phyloP scores from a whole-genome alignment of 2,797 vertebrate species.

The Sebastes taczanowskii region DNA sequence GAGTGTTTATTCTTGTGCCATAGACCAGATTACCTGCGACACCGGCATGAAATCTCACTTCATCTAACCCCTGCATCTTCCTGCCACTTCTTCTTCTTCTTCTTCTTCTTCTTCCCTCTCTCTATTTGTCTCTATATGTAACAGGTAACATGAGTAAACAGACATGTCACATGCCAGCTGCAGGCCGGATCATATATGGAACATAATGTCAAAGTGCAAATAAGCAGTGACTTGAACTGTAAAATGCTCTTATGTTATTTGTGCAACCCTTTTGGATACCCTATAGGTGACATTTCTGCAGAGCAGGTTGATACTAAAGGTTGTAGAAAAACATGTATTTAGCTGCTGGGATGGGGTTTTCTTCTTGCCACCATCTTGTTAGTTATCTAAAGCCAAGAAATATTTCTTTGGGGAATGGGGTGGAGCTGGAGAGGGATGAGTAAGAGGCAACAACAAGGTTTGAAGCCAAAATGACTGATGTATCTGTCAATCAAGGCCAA shows the following conservation, averaged over 20 bases:
- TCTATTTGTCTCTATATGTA: background rate
- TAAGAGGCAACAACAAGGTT: no score
- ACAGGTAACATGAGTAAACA: background rate
- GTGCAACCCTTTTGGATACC: no score
- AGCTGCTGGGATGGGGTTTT: background rate
- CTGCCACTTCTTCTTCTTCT: background rate
- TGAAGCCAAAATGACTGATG: background rate
- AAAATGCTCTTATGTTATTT: no score
- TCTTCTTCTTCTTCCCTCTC: background rate
- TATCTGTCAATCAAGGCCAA: background rate
- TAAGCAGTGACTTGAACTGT: background rate
- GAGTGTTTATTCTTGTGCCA: conserved; percentile 65
- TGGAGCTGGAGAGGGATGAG: background rate
- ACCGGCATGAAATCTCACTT: conserved; percentile 23
- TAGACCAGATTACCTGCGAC: conserved; percentile 64
- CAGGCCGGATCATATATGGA: background rate
- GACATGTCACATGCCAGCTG: background rate
- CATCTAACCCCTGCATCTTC: background rate
- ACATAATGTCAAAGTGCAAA: background rate
- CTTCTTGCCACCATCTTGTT: no score
- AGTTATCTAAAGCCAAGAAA: background rate
- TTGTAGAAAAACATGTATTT: background rate
- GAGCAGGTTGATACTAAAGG: no score
- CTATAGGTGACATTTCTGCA: no score
- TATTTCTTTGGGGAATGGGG: background rate